phyloP scores from a whole-genome alignment of 2,888 invertebrate species.

The Drosophila ustulata region DNA sequence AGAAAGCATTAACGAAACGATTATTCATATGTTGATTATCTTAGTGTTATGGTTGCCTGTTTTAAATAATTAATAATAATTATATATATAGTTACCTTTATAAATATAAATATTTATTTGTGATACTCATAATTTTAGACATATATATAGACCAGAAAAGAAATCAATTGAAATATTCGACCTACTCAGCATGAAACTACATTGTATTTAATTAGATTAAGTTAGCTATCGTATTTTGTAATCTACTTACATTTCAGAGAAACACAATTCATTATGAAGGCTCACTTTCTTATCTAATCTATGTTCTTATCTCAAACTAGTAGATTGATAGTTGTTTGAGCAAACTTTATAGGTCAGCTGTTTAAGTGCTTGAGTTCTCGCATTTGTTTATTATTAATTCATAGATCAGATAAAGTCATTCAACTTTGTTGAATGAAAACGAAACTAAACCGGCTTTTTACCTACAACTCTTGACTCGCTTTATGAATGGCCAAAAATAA shows the following conservation, averaged over 20 bases:
- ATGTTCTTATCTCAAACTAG: not conserved
- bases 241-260: not conserved
- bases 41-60: too few species aligned
- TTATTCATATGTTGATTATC: not conserved
- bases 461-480: slow-evolving; percentile 24
- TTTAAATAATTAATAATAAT: too few species aligned
- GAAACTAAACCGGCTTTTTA: slow-evolving; percentile 42
- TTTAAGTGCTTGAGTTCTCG: not conserved
- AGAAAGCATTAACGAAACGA: not conserved
- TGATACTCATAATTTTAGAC: not conserved
- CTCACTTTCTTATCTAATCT: not conserved
- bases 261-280: not conserved
- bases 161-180: not conserved
- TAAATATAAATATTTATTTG: too few species aligned
- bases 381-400: slow-evolving; percentile 37
- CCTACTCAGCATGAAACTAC: not conserved
- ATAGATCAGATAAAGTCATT: slow-evolving; percentile 57
- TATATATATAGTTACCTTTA: too few species aligned
- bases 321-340: not conserved
- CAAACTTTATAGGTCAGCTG: slow-evolving; percentile 18
- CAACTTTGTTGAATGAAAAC: slow-evolving; percentile 51
- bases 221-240: not conserved
- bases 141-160: not conserved
- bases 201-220: not conserved
- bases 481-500: slow-evolving; percentile 14